phyloP scores from a whole-genome alignment of 2,888 invertebrate species.

The Brachypterus glaber region DNA sequence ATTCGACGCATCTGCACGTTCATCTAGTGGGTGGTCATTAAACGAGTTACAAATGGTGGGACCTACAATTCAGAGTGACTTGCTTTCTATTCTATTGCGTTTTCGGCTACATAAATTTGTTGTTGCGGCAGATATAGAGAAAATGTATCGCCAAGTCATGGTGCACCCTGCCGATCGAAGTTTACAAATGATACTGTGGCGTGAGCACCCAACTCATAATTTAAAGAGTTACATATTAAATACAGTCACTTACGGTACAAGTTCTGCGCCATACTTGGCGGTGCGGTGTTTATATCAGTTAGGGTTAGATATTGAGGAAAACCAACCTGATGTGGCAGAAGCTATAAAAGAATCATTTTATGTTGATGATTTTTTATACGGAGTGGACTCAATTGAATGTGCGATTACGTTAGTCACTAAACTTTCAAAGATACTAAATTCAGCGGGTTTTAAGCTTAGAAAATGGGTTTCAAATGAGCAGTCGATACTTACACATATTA shows the following conservation, averaged over 20 bases:
- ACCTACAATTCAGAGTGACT: constrained; percentile 11
- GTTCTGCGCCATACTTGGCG: constrained; percentile 15
- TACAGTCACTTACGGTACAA: constrained; percentile 16
- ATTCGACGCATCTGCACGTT: constrained; percentile 9
- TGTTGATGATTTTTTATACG: constrained; percentile 13
- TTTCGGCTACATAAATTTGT: constrained; percentile 9
- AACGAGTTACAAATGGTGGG: constrained; percentile 11
- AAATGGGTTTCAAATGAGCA: too few relatives aligned
- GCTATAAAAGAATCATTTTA: constrained; percentile 12
- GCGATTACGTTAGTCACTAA: too few relatives aligned
- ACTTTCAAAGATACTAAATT: too few relatives aligned
- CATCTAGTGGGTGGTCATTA: constrained; percentile 7
- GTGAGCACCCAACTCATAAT: constrained; percentile 7
- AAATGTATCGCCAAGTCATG: constrained; percentile 12
- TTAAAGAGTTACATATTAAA: constrained; percentile 13
- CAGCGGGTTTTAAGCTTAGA: too few relatives aligned
- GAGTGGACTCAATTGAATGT: constrained; percentile 3
- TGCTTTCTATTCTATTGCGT: constrained; percentile 11
- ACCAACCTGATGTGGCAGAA: constrained; percentile 5
- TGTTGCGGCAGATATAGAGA: constrained; percentile 10
- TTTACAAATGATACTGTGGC: constrained; percentile 10
- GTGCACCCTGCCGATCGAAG: constrained; percentile 5
- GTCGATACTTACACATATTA: too few relatives aligned
- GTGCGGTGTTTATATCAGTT: constrained; percentile 9
- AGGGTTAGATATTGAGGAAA: constrained; percentile 1